Base-by-base conservation (phyloP, 2,113 vertebrate genomes). In the Indicator maculatus region DNA sequence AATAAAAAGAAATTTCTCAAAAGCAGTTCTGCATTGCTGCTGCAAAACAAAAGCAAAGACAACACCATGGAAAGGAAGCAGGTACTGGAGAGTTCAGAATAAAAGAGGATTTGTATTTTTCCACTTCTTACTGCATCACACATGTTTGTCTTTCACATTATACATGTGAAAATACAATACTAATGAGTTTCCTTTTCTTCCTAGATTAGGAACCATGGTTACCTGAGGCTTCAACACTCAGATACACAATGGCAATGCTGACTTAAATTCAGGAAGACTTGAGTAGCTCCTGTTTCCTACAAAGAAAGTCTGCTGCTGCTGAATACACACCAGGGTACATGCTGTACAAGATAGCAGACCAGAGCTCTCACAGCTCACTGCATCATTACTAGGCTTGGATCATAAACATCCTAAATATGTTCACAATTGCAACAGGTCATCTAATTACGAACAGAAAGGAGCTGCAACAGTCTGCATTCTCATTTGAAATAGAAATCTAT, bases 211-310 rank as follows among this genome's bases (percentile, higher is more conserved):
- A 89, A 1, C 15, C 16, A 18, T 12, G 17, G 56, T 59, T 76
- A 80, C 39, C 26, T 53, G 67, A 85, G 55, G 31, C 71, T 77
- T 47, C 55, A 78, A 19, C 41, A 92, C 50, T 75, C 71, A 52
- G 7, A 60, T 18, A 69, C 58, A 50, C 60, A 89, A 61, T 33
- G 84, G 55, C 74, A 88, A 70, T 36, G 52, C 72, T 89, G 91
- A 96, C 94, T 84, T 96, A 91, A 93, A 89, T 92, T 92, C 87
- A 89, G 67, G 33, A 82, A 89, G 67, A 39, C 69, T 76, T 70
- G 28, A 16, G 60, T 83, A 88, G 87, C 52, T 93, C 60, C 44
- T n/a, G 31, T 89, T 95, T 93, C 93, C 91, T 64, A 77, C 89
- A 93, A 96, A 82, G 74, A 96, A 95, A 73, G 47, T 59, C 88